These are phyloP conservation scores for Sciurus carolinensis DNA, from an alignment of 2,797 vertebrate genomes.

Conservation along the genomic window DNA sequence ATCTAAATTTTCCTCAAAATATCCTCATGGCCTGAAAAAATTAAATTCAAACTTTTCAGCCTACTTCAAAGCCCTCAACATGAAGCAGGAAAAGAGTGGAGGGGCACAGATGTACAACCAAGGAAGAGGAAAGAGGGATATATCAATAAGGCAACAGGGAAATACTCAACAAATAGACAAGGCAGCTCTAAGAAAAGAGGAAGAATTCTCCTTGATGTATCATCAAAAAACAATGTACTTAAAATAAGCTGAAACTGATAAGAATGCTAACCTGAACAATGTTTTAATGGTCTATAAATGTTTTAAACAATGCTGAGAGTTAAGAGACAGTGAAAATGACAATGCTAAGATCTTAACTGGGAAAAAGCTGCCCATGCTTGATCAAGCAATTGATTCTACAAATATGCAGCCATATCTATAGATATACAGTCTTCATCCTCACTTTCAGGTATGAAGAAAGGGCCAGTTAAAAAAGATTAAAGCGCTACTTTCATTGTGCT, in stretches of 20 bases:
- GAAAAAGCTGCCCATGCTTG: background rate
- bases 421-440: background rate
- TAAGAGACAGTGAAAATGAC: background rate
- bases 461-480: background rate
- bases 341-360: background rate
- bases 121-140: background rate
- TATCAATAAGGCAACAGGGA: background rate
- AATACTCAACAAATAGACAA: background rate
- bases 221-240: background rate
- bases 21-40: background rate
- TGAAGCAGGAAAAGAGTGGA: background rate
- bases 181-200: background rate
- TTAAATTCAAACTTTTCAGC: background rate
- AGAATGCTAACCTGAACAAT: background rate
- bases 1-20: constrained; percentile 6
- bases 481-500: background rate
- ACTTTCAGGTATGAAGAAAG: background rate
- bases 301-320: background rate
- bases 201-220: background rate
- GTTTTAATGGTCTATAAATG: background rate
- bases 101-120: background rate
- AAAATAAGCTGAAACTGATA: background rate
- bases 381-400: background rate
- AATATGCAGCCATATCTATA: background rate
- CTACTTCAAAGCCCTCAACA: background rate